Base-by-base conservation (phyloP, 2,888 invertebrate species). In the Drosophila sordidapex region DNA sequence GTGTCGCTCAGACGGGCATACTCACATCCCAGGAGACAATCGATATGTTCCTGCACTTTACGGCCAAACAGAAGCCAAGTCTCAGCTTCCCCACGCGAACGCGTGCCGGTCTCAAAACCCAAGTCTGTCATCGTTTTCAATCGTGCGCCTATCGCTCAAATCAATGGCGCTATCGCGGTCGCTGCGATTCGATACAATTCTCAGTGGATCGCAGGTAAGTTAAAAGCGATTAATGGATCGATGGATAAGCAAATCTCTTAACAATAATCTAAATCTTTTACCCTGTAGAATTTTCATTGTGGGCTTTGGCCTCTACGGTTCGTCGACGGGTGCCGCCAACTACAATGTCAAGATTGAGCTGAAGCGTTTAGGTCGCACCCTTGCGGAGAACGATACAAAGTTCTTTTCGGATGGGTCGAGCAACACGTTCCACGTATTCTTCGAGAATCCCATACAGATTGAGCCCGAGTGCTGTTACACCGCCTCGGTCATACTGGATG, bases 321-420 rank as follows among this genome's bases (percentile, higher is more conserved):
- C 98, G 6, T 98, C 98, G 52, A 98, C 97, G 90, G 98, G 98
- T 70, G 98, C 98, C 53, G 98, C 98, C 21, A 98, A 98, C 92
- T 99, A 99, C 92, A 96, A 96, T 91, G 98, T 98, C 2, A 97
- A 97, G 93, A 98, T 99, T 87, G 98, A 99, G 94, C 94, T 99
- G 59, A 99, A 99, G 93, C 95, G 97, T 68, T 94, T 97, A 67
- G 98, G 98, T 4, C 95, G 97, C 79, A 96, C 98, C 11, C 94
- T 99, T 51, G 98, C 98, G 15, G 98, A 98, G 91, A 97, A 97
- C 92, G 96, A 97, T 89, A 98, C 98, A 4, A 97, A 97, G 92
- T 99, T 99, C 93, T 98, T 98, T 93, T 98, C 98, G 0, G 99
- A 99, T 93, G 99, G 99, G 48, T 98, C 98, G 8, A 98, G 98